Conservation (phyloP, 2,888 invertebrate genomes). For the Laothoe populi region DNA sequence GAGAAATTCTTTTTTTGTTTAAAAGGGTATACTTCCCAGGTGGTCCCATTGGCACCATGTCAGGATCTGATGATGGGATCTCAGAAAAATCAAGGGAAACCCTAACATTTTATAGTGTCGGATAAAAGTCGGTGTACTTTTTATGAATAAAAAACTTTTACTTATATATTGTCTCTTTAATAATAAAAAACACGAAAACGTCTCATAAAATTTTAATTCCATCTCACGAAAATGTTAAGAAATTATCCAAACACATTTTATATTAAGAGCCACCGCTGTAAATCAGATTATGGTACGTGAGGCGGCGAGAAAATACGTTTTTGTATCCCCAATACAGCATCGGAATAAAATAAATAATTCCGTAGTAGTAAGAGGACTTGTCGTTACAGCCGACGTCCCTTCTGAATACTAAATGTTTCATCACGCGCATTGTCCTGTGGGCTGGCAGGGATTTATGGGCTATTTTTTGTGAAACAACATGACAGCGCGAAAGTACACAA, state of each 20-base stretch:
- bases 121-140: no score
- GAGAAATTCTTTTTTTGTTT: no score
- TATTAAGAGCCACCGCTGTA: conserved; percentile 29
- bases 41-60: no score
- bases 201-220: background rate
- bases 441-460: conserved; percentile 11
- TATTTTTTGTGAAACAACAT: conserved; percentile 7
- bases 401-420: conserved; percentile 26
- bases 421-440: conserved; percentile 1
- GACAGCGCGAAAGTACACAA: background rate
- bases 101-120: no score
- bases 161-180: no score
- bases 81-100: no score
- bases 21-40: no score
- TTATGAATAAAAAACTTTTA: no score
- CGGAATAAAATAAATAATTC: conserved; percentile 55
- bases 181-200: background rate
- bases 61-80: no score
- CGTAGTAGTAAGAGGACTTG: conserved; percentile 30
- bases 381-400: conserved; percentile 12
- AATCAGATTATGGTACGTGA: conserved; percentile 41
- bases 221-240: background rate
- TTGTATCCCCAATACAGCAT: conserved; percentile 41
- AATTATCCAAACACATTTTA: conserved; percentile 28
- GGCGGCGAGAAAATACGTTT: conserved; percentile 38